A percentile compares a stretch with the other conserved stretches of the same genome.
Conservation (phyloP, 2,797 vertebrate species). For the Sebastes diploproa region DNA sequence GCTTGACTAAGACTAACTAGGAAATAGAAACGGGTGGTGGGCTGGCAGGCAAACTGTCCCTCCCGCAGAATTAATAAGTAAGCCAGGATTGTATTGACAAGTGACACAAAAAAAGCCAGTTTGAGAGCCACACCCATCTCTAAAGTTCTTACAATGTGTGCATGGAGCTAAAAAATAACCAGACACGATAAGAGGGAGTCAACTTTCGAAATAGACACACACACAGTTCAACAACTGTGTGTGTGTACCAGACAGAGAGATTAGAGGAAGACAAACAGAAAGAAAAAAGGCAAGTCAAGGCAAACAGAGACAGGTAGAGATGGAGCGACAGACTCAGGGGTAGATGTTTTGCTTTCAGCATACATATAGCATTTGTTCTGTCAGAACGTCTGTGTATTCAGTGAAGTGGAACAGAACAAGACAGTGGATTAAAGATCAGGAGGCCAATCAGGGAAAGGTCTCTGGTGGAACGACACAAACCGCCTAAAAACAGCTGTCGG, state of each 20-base stretch:
- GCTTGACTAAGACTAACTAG: not conserved
- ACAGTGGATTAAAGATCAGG: slow-evolving; percentile 68
- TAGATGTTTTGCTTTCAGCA: slow-evolving; percentile 27
- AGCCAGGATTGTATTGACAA: slow-evolving; percentile 17
- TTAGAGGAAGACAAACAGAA: slow-evolving; percentile 48
- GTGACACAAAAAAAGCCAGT: slow-evolving; percentile 4
- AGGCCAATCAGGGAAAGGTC: slow-evolving; percentile 42
- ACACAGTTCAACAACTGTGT: slow-evolving; percentile 32
- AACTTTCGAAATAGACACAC: slow-evolving; percentile 26
- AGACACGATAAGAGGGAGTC: slow-evolving; percentile 38
- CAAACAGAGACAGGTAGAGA: slow-evolving; percentile 30
- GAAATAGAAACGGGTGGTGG: not conserved
- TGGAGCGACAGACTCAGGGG: slow-evolving; percentile 4
- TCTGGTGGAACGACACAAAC: slow-evolving; percentile 41
- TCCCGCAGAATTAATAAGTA: slow-evolving; percentile 45
- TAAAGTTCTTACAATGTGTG: slow-evolving; percentile 25
- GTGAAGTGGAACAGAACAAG: slow-evolving; percentile 53
- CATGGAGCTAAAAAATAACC: slow-evolving; percentile 46
- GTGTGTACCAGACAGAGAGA: slow-evolving; percentile 21
- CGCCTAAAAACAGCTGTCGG: slow-evolving; percentile 62
- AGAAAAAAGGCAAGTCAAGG: slow-evolving; percentile 6
- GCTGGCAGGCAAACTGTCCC: not conserved
- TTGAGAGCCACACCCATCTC: slow-evolving; percentile 2
- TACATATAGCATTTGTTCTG: slow-evolving; percentile 25
- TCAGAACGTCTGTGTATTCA: slow-evolving; percentile 39